Base-by-base conservation (phyloP, 2,797 vertebrate genomes). In the Acrossocheilus fasciatus region DNA sequence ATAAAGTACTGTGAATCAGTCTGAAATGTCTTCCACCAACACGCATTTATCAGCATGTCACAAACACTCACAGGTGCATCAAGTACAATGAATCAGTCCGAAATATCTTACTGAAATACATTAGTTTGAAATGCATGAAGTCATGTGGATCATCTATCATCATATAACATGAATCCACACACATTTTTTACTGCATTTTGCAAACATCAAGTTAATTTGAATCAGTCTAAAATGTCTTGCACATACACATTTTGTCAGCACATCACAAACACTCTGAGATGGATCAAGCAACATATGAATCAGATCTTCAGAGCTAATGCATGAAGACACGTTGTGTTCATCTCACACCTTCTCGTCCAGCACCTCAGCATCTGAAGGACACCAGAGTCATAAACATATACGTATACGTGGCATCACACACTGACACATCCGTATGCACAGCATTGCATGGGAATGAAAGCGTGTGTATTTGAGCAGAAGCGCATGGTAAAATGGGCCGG, bases 401-500 rank as follows among this genome's bases (percentile, higher is more conserved):
- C 84, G 85, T 83, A 52, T 83, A 52, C 23, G 23, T 39, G 15
- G 20, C 6, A 72, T 70, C 83, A 72, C 47, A 14, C 34, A 4
- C 81, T 84, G 89, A 81, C 81, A 82, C 52, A 62, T 72, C 47
- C 34, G 30, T 57, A 30, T 76, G 83, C 57, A 74, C 68, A 78
- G 69, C 30, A 66, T 74, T 82, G 89, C 78, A 47, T 79, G 81
- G 68, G 84, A 84, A 89, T 87, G 73, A 89, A 86, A 79, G 62
- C 14, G 4, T 43, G 87, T 88, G 72, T 82, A 79, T 89, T 88
- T 86, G 81, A 87, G 87, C 78, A 66, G 72, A 83, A 82, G 86
- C 39, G 69, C 41, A 76, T 70, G 79, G 76, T 68, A 72, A 83
- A 87, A 86, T 75, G 87, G 78, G 52, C 83, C 45, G 50, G 81